Conservation (phyloP, 2,797 vertebrate species). For the Pelobates cultripes region DNA sequence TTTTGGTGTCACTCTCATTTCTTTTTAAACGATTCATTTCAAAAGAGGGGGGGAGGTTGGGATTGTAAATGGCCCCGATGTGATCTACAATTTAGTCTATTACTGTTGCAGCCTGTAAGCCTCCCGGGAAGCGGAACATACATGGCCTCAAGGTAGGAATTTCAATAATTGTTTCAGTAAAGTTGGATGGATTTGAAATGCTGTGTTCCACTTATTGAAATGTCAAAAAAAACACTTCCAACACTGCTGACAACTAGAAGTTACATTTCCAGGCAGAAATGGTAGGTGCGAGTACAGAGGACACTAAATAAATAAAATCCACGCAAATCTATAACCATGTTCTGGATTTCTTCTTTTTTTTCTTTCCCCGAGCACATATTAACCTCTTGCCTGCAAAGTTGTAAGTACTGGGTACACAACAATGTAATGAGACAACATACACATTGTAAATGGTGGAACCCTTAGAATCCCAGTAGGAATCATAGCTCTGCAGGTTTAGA, state of each 20-base stretch:
- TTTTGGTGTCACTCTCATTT: slow-evolving; percentile 99
- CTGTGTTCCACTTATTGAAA: slow-evolving; percentile 99
- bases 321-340: slow-evolving; percentile 5
- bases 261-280: slow-evolving; percentile 40
- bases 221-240: slow-evolving; percentile 96
- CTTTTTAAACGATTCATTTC: slow-evolving; percentile 99
- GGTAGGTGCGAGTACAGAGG: slow-evolving; percentile 16
- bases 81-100: slow-evolving; percentile 99
- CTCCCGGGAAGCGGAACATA: slow-evolving; percentile 98
- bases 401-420: not conserved
- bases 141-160: slow-evolving; percentile 98
- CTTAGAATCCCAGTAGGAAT: too few relatives aligned
- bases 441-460: too few relatives aligned
- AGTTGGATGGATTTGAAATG: slow-evolving; percentile 98
- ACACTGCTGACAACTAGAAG: slow-evolving; percentile 77
- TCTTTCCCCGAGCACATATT: not conserved
- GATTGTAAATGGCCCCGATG: slow-evolving; percentile 99
- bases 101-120: slow-evolving; percentile 99
- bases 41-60: slow-evolving; percentile 65
- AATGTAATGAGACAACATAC: not conserved
- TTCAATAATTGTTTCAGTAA: slow-evolving; percentile 99
- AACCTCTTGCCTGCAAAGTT: slow-evolving; percentile 9
- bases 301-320: not conserved
- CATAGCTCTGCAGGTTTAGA: too few relatives aligned
- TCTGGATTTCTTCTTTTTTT: not conserved